Percentiles rank a stretch among this genome's conserved stretches.
Evolutionary conservation across 92 coral and sea anemone genomes (phyloP).

Genomic region (Zoanthus gigantus): DNA sequence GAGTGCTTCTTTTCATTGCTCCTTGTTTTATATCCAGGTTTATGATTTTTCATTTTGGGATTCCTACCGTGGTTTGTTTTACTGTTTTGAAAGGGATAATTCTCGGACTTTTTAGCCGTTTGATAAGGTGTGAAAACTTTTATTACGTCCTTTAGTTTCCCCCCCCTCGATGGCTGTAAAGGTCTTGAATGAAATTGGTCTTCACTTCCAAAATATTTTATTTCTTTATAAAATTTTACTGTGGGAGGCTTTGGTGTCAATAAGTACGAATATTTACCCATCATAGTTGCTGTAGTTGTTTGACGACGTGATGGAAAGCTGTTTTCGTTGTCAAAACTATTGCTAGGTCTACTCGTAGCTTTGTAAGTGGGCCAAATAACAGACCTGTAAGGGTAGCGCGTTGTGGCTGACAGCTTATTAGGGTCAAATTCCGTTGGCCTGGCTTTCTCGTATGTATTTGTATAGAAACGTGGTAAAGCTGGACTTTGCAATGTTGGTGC

Average conservation of each 20-base stretch:
- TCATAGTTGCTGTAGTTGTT: conserved; percentile 1
- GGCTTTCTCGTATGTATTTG: not conserved
- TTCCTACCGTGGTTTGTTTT: not conserved
- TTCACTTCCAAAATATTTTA: conserved; percentile 32
- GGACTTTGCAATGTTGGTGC: not conserved
- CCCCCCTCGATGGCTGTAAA: not conserved
- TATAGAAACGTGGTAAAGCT: not conserved
- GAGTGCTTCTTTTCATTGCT: not conserved
- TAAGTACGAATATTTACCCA: conserved; percentile 6
- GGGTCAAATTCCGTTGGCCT: conserved; percentile 4
- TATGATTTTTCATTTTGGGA: not conserved
- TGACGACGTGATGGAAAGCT: conserved; percentile 20
- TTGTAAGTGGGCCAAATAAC: not conserved
- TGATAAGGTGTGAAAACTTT: conserved; percentile 9
- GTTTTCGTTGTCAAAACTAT: not conserved
- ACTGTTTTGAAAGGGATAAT: not conserved
- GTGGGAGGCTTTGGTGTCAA: not conserved
- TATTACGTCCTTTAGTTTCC: conserved; percentile 1
- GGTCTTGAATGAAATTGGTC: conserved; percentile 1
- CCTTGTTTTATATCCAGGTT: not conserved
- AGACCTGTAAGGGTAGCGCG: conserved; percentile 1
- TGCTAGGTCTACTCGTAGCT: not conserved
- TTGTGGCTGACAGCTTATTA: conserved; percentile 1
- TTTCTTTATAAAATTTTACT: conserved; percentile 35
- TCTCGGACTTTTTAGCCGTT: not conserved